Conservation (phyloP, 1,140 invertebrate genomes). For the Fopius arisanus region DNA sequence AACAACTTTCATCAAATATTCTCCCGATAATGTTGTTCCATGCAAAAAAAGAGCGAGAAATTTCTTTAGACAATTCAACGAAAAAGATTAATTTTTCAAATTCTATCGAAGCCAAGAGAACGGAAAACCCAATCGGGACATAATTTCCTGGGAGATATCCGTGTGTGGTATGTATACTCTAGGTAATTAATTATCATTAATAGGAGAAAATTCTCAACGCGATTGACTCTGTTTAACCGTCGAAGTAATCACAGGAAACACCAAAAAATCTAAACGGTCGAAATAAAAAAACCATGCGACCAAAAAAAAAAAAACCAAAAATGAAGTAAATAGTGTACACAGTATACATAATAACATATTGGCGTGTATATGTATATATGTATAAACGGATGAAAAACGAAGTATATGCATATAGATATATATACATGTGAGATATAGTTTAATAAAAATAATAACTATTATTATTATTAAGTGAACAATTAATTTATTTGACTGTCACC, state of each 20-base stretch:
- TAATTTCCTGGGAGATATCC: too few relatives aligned
- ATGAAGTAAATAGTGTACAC: constrained; percentile 45
- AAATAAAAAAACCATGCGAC: too few relatives aligned
- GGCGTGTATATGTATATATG: constrained; percentile 33
- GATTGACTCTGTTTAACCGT: not conserved
- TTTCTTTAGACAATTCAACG: too few relatives aligned
- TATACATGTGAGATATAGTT: constrained; percentile 51
- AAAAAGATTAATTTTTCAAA: too few relatives aligned
- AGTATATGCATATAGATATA: constrained; percentile 45
- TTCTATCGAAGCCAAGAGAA: too few relatives aligned
- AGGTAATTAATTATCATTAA: not conserved
- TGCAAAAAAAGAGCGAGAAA: too few relatives aligned
- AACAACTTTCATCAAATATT: too few relatives aligned
- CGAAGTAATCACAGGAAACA: not conserved
- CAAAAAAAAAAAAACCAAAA: constrained; percentile 4
- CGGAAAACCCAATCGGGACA: too few relatives aligned
- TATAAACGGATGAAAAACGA: constrained; percentile 18
- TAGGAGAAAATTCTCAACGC: not conserved
- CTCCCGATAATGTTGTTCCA: too few relatives aligned
- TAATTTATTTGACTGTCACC: not conserved
- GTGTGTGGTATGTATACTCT: not conserved
- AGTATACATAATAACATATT: constrained; percentile 47
- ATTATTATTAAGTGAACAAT: constrained; percentile 36
- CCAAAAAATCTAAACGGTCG: constrained; percentile 9
- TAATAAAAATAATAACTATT: constrained; percentile 49